A percentile compares a stretch with the other conserved stretches of the same genome.
phyloP scores from a whole-genome alignment of 2,113 vertebrate species.

The Rhynchopsitta pachyrhyncha region DNA sequence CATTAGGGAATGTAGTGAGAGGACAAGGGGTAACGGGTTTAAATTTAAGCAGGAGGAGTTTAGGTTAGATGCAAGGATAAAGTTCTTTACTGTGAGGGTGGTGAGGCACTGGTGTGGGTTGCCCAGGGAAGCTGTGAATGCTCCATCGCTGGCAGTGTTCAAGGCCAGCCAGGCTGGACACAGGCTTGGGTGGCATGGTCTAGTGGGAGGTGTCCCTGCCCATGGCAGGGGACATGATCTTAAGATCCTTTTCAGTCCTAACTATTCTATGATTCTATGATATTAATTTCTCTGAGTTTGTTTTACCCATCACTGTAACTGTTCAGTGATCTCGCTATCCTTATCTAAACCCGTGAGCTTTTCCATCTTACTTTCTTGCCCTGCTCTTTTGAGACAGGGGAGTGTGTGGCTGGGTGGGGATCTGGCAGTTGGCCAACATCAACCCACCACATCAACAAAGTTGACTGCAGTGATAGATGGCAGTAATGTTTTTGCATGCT shows the following conservation, averaged over 20 bases:
- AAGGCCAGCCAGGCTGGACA: neutral
- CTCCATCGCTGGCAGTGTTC: neutral
- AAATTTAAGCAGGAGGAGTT: too few relatives aligned
- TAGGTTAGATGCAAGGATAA: too few relatives aligned
- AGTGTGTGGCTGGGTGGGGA: rapidly evolving
- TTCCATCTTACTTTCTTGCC: neutral
- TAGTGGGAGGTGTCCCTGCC: neutral
- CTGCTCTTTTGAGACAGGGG: rapidly evolving
- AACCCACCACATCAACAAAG: neutral
- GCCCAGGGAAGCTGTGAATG: too few relatives aligned
- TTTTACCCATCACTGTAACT: neutral
- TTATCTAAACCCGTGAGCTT: rapidly evolving
- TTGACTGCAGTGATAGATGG: rapidly evolving
- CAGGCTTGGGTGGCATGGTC: neutral
- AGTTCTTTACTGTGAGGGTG: too few relatives aligned
- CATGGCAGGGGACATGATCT: neutral
- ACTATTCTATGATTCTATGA: neutral
- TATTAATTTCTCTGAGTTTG: neutral
- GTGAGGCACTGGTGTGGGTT: too few relatives aligned
- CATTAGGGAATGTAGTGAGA: too few relatives aligned
- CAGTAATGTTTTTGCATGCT: neutral
- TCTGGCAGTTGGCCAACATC: neutral
- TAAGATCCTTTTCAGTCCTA: neutral
- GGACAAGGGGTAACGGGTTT: too few relatives aligned
- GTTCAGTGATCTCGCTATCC: neutral